These are phyloP conservation scores for Megaleporinus macrocephalus DNA, from an alignment of 2,113 vertebrate species.

Conservation along the genomic window DNA sequence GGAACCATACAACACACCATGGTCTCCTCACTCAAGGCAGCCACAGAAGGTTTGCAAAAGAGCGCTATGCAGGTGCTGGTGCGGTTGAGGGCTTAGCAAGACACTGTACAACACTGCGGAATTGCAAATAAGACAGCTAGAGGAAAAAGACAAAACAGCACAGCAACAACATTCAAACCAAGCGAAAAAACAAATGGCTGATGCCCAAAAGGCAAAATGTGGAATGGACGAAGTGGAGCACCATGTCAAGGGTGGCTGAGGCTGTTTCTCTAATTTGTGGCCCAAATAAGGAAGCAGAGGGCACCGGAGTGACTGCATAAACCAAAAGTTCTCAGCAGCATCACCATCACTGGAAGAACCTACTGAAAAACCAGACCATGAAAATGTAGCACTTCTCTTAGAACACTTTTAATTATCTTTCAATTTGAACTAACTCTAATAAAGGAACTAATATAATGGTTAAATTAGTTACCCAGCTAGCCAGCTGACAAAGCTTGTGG, in stretches of 20 bases:
- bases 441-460: too few species aligned
- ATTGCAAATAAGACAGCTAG: constrained; percentile 6
- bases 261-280: not conserved
- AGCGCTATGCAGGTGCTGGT: not conserved
- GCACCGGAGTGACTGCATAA: not conserved
- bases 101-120: not conserved
- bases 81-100: not conserved
- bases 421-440: too few species aligned
- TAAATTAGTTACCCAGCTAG: too few species aligned
- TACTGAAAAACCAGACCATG: too few species aligned
- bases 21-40: not conserved
- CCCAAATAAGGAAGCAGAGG: not conserved
- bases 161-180: not conserved
- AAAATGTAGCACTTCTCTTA: too few species aligned
- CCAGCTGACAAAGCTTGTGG: too few species aligned
- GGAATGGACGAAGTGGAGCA: too few species aligned
- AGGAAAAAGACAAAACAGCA: not conserved
- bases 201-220: not conserved
- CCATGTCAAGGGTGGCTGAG: not conserved
- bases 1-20: not conserved
- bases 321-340: not conserved
- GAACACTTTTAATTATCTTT: too few species aligned
- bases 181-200: not conserved
- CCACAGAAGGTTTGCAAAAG: not conserved
- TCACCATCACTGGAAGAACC: too few species aligned